Evolutionary conservation across 2,797 vertebrate species (phyloP), one percentile per base, ranked within the genome.

Genomic region (Eulemur coronatus): DNA sequence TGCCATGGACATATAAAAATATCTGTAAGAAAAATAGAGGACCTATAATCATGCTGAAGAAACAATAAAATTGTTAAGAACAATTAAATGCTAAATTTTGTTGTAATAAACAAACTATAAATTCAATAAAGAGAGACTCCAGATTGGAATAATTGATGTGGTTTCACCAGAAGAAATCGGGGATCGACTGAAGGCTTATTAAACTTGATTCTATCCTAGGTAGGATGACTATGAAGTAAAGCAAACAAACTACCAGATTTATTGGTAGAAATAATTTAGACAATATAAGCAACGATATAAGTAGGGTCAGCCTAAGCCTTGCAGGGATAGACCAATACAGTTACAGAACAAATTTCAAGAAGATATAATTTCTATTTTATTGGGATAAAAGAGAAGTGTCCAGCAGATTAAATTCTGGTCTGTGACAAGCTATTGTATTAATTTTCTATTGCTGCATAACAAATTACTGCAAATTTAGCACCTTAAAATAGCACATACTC

Each of bases 21-120:
- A 63, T 46, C 10, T 81, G 15, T 72, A 48, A 88, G 79, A 75
- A 63, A 65, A 93, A 84, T 2, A 82, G 33, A 89, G 7, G n/a
- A 63, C 8, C 18, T 78, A 69, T 11, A 80, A 22, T 79, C 5
- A 84, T 59, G 13, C 18, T 80, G 12, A 5, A 78, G 13, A 95
- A 92, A 48, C 12, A 92, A n/a, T 61, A 26, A 4, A 86, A 30
- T 78, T 69, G 33, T 94, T 81, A 89, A 81, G n/a, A 93, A 93
- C 18, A 93, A 48, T 22, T 72, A 61, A 80, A 81, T 81, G 59
- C n/a, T 93, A 48, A 85, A 43, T 48, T 72, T 94, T 72, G 4
- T 72, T 78, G 30, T 76, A 52, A 79, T 81, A 76, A 22, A 59
- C 33, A 73, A 88, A 95, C 38, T 50, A 13, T 55, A 81, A 33